Conservation (phyloP, 2,797 vertebrate species). For the Pangasius mekongensis region DNA sequence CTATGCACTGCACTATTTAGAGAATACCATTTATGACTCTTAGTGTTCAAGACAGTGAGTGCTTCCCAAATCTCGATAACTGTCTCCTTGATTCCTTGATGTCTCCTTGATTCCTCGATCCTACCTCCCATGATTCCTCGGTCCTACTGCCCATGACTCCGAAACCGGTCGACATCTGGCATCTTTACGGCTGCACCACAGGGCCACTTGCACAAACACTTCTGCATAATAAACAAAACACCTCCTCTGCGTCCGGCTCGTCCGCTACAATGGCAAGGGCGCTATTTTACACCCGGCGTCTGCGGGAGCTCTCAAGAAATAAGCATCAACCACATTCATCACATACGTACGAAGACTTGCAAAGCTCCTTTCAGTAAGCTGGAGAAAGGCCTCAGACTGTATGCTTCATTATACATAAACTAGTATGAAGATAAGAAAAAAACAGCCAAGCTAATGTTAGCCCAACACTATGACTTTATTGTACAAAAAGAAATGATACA, state of each 20-base stretch:
- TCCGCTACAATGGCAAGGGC: not conserved
- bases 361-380: not conserved
- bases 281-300: not conserved
- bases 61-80: not conserved
- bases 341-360: not conserved
- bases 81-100: not conserved
- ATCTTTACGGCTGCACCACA: too few relatives aligned
- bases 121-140: too few relatives aligned
- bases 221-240: not conserved
- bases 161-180: too few relatives aligned
- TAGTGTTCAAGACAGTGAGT: not conserved
- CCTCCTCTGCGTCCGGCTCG: not conserved
- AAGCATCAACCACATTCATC: not conserved
- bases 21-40: not conserved
- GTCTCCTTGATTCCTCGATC: not conserved
- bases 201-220: too few relatives aligned
- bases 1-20: not conserved
- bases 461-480: not conserved
- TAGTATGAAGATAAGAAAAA: not conserved
- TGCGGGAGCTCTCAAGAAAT: not conserved
- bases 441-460: not conserved
- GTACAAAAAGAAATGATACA: too few relatives aligned
- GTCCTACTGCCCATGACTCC: too few relatives aligned
- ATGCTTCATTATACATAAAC: not conserved
- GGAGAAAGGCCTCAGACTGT: not conserved